These are phyloP conservation scores for Cololabis saira DNA, from an alignment of 2,113 vertebrate species.

Conservation along the genomic window DNA sequence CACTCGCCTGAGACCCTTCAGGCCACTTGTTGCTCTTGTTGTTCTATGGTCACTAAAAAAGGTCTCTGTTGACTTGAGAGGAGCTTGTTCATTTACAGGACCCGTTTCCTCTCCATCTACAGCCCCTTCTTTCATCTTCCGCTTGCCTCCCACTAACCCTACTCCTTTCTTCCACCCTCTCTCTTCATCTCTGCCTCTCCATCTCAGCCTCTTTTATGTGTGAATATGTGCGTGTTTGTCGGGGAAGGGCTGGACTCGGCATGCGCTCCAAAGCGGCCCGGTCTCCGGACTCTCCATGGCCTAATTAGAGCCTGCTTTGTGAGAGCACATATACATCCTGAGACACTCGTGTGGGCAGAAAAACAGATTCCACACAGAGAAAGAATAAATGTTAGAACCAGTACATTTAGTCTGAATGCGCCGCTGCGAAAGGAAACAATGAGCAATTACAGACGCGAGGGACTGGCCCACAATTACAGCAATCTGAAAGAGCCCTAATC, in stretches of 20 bases:
- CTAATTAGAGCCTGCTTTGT: constrained; percentile 64
- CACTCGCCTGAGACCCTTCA: constrained; percentile 5
- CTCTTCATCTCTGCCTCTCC: constrained; percentile 11
- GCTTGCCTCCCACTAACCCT: constrained; percentile 3
- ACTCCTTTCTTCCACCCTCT: constrained; percentile 14
- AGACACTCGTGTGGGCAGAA: constrained; percentile 40
- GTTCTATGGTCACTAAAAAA: constrained; percentile 25
- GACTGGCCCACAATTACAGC: constrained; percentile 26
- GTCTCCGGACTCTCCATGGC: constrained; percentile 54
- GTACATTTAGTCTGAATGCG: constrained; percentile 32
- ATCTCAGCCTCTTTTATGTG: constrained; percentile 49
- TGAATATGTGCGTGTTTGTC: constrained; percentile 17
- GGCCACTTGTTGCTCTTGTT: constrained; percentile 10
- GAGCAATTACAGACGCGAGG: constrained; percentile 21
- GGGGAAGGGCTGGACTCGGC: constrained; percentile 29
- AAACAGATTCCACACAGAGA: constrained; percentile 38
- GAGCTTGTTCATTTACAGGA: constrained; percentile 46
- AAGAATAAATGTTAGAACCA: constrained; percentile 50
- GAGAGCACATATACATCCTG: constrained; percentile 14
- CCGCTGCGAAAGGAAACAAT: constrained; percentile 35
- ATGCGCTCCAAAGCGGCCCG: not conserved
- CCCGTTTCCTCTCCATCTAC: constrained; percentile 34
- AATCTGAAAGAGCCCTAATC: constrained; percentile 2
- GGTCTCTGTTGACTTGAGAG: constrained; percentile 23
- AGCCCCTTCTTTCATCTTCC: constrained; percentile 32